These are phyloP conservation scores for Drosophila malerkotliana DNA, from an alignment of 1,140 invertebrate genomes.

Conservation along the genomic window DNA sequence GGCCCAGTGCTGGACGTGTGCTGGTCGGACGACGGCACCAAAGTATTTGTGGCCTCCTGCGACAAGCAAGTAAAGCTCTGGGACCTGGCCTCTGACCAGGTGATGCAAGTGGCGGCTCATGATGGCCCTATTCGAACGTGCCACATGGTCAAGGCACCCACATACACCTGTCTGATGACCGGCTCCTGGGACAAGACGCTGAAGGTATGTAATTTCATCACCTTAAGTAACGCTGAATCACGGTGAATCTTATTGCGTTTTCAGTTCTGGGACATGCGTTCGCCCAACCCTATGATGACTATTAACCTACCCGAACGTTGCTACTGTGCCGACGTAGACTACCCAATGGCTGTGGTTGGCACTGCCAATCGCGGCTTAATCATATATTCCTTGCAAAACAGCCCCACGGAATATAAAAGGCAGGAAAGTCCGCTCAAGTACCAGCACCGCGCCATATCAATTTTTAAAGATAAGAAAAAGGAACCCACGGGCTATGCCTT, in stretches of 20 bases:
- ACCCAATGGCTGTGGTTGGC: conserved; percentile 98
- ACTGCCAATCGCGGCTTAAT: conserved; percentile 95
- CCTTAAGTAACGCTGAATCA: background rate
- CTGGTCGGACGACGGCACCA: conserved; percentile 98
- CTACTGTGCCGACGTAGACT: conserved; percentile 99
- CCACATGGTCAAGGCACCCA: conserved; percentile 98
- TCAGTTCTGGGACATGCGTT: conserved; percentile 98
- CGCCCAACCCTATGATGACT: conserved; percentile 93
- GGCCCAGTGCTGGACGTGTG: conserved; percentile 97
- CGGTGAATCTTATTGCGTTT: background rate
- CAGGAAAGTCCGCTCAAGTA: conserved; percentile 98
- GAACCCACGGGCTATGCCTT: conserved; percentile 92
- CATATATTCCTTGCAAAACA: conserved; percentile 97
- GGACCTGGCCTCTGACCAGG: conserved; percentile 98
- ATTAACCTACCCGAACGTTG: conserved; percentile 96
- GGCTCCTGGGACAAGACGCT: conserved; percentile 99
- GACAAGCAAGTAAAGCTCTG: conserved; percentile 99
- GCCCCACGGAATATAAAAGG: conserved; percentile 96
- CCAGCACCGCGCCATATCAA: conserved; percentile 96
- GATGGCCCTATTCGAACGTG: conserved; percentile 98
- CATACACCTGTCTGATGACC: conserved; percentile 99
- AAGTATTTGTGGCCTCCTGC: conserved; percentile 98
- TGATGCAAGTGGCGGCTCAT: conserved; percentile 97
- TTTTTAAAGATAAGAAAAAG: conserved; percentile 95
- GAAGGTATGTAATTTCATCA: conserved; percentile 86